These are phyloP conservation scores for Lasioglossum pauxillum DNA, from an alignment of 2,888 invertebrate species.

Conservation along the genomic window DNA sequence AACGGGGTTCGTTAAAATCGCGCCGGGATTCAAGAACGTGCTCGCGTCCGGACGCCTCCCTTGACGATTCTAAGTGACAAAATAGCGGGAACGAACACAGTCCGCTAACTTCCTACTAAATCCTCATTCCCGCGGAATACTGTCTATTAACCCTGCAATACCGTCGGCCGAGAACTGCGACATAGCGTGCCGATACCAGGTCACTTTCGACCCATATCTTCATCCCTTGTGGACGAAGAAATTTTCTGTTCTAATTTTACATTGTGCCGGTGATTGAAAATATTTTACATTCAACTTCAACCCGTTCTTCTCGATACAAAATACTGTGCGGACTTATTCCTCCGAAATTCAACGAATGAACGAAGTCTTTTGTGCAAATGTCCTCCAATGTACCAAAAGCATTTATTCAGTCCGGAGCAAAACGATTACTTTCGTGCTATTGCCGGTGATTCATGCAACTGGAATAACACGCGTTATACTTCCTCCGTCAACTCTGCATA, in stretches of 20 bases:
- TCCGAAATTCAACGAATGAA: background rate
- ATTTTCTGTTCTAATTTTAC: background rate
- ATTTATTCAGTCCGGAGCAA: background rate
- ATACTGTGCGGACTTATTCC: background rate
- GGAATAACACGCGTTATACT: background rate
- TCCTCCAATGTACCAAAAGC: background rate
- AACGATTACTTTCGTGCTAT: background rate
- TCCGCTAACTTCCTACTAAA: constrained; percentile 9
- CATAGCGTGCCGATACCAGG: background rate
- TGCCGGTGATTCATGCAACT: background rate
- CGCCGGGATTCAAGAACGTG: constrained; percentile 63
- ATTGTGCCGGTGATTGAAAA: background rate
- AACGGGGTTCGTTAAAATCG: constrained; percentile 50
- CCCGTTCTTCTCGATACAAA: background rate
- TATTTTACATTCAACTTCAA: background rate
- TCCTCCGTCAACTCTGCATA: background rate
- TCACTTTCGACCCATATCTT: background rate
- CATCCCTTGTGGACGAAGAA: background rate
- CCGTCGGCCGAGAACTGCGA: background rate
- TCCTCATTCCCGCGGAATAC: background rate
- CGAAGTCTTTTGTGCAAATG: too few species aligned
- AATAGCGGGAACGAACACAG: constrained; percentile 2
- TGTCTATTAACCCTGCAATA: background rate
- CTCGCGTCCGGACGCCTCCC: constrained; percentile 9
- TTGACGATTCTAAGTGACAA: constrained; percentile 12